A percentile compares a stretch with the other conserved stretches of the same genome.
Conservation (phyloP, 2,113 vertebrate species). For the Nycticorax nycticorax region DNA sequence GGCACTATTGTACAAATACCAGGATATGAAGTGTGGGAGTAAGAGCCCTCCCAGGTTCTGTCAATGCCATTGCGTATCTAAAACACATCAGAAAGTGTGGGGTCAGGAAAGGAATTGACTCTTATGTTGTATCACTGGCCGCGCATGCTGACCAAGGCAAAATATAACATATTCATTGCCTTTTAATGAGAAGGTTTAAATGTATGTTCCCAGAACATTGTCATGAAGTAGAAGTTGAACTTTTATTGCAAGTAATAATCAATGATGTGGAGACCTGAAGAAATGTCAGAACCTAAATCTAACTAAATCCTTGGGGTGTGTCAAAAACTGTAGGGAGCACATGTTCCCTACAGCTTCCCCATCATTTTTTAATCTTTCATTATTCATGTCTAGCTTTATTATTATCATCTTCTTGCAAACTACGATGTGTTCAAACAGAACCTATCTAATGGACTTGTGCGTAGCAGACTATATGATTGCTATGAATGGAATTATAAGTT, state of each 20-base stretch:
- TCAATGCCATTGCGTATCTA: rapidly evolving
- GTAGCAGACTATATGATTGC: background rate
- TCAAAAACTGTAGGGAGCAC: background rate
- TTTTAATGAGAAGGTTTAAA: background rate
- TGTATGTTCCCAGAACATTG: background rate
- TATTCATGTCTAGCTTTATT: background rate
- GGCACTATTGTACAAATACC: background rate
- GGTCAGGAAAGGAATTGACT: background rate
- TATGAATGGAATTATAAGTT: background rate
- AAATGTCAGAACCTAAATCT: background rate
- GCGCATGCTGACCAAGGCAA: background rate
- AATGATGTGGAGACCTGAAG: background rate
- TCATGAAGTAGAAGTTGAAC: background rate
- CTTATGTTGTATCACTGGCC: background rate
- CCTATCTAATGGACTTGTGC: background rate
- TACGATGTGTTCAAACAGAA: background rate
- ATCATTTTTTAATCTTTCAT: background rate
- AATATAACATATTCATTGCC: background rate
- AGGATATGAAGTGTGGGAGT: background rate
- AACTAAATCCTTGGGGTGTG: background rate
- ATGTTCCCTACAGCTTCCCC: background rate
- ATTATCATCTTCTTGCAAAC: background rate
- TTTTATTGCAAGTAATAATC: background rate
- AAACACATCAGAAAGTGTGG: background rate
- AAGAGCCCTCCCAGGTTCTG: background rate